A percentile compares a stretch with the other conserved stretches of the same genome.
These are phyloP conservation scores for Liolophura sinensis DNA, from an alignment of 1,140 invertebrate species.

Conservation along the genomic window DNA sequence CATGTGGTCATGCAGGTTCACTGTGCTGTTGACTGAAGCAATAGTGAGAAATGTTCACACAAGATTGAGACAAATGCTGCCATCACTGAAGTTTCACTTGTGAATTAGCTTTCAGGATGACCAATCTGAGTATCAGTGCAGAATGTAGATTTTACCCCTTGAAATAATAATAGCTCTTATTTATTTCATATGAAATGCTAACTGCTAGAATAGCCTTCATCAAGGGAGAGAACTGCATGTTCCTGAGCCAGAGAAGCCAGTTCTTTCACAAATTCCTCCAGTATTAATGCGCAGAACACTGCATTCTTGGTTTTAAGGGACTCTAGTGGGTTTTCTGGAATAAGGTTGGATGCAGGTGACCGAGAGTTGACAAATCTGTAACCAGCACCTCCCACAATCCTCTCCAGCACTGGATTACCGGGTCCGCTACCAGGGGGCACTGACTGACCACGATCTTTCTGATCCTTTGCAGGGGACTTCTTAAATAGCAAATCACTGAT, in stretches of 20 bases:
- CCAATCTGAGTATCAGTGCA: no score
- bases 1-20: no score
- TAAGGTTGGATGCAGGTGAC: conserved; percentile 18
- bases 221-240: conserved; percentile 63
- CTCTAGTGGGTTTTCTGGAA: conserved; percentile 46
- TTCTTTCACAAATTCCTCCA: conserved; percentile 94
- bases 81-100: no score
- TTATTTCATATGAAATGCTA: neutral
- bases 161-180: neutral
- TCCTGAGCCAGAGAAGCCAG: conserved; percentile 89
- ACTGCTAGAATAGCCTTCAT: conserved; percentile 25
- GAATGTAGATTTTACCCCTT: no score
- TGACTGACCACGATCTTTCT: conserved; percentile 11
- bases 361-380: conserved; percentile 42
- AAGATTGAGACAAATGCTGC: no score
- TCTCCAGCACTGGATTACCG: conserved; percentile 6
- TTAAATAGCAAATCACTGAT: conserved; percentile 53
- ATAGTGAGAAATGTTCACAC: no score
- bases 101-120: no score
- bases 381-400: conserved; percentile 21
- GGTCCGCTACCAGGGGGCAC: neutral
- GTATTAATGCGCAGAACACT: conserved; percentile 81
- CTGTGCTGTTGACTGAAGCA: no score
- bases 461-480: conserved; percentile 26
- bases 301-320: conserved; percentile 63